A percentile compares a stretch with the other conserved stretches of the same genome.
Evolutionary conservation across 2,888 invertebrate species (phyloP).

Genomic region (Beris morrisii): DNA sequence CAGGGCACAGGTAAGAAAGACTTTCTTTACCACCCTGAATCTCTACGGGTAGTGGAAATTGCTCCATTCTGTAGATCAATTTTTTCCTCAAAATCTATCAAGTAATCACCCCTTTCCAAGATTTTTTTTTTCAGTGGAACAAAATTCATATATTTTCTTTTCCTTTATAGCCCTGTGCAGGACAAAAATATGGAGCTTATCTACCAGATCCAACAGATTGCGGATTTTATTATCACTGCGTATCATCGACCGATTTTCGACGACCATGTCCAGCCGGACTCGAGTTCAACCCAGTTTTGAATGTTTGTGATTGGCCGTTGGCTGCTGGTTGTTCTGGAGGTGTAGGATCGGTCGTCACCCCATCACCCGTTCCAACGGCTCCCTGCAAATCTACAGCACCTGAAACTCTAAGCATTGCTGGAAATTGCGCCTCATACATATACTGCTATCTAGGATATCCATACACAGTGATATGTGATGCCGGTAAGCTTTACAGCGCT

Average conservation of each 20-base stretch:
- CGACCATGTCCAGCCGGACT: constrained; percentile 14
- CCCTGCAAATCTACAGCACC: background rate
- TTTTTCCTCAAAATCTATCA: no score
- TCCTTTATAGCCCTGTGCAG: constrained; percentile 4
- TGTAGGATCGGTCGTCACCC: background rate
- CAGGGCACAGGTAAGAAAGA: no score
- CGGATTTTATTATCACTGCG: constrained; percentile 2
- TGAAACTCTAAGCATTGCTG: background rate
- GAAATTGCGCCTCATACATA: background rate
- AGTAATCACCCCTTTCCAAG: no score
- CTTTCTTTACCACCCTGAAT: no score
- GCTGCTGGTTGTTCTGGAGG: constrained; percentile 3
- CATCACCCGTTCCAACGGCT: background rate
- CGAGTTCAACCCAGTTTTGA: constrained; percentile 7
- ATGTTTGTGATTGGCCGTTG: constrained; percentile 8
- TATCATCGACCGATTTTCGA: background rate
- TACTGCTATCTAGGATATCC: background rate
- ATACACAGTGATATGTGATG: background rate
- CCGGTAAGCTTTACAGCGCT: background rate
- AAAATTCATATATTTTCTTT: no score
- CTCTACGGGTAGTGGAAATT: no score
- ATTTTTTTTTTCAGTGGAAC: no score
- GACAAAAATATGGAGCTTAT: background rate
- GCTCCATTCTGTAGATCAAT: no score
- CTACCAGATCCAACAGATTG: constrained; percentile 16